Evolutionary conservation across 2,888 invertebrate genomes (phyloP), one percentile per base, ranked within the genome.

Genomic region (Epinotia nisella): DNA sequence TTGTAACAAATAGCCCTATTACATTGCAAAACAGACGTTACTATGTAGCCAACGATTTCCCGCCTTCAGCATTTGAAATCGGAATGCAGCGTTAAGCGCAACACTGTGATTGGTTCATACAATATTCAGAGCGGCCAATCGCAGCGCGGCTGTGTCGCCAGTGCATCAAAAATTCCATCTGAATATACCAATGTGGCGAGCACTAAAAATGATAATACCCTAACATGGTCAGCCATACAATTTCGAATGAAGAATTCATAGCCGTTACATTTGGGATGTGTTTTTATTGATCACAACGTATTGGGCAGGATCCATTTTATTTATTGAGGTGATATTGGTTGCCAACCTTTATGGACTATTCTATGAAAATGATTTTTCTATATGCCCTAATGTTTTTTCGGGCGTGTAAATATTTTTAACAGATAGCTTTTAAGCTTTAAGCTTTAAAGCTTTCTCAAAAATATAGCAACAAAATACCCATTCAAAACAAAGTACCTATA

Each of bases 111-210:
- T 93, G 93, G 93, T 85, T 93, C 93, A 93, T 93, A 93, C 93
- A 93, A 93, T 93, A 93, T 93, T 93, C 93, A 93, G 87, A 78
- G 83, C 90, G 80, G 83, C 93, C 93, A 93, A 93, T 93, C 87
- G 92, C 89, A 88, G 82, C 85, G 81, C 89, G 90, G 84, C 91
- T 91, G 92, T 92, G 93, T 93, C 90, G 92, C 93, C 92, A 92
- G 92, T 93, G 93, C 93, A 94, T 94, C 94, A 93, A 94, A 94
- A 94, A 94, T 94, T 94, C 94, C 91, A 94, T 94, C 94, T 93
- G 93, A 92, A 91, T 92, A 91, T 91, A 89, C 85, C 89, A 89
- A 90, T 93, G 93, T 93, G 93, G 92, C 90, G 85, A 92, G 93
- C 91, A 93, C 93, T 94, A 94, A 94, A 94, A 94, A 94, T 93